A percentile compares a stretch with the other conserved stretches of the same genome.
Conservation (phyloP, 2,888 invertebrate species). For the Mesochorus sp. region DNA sequence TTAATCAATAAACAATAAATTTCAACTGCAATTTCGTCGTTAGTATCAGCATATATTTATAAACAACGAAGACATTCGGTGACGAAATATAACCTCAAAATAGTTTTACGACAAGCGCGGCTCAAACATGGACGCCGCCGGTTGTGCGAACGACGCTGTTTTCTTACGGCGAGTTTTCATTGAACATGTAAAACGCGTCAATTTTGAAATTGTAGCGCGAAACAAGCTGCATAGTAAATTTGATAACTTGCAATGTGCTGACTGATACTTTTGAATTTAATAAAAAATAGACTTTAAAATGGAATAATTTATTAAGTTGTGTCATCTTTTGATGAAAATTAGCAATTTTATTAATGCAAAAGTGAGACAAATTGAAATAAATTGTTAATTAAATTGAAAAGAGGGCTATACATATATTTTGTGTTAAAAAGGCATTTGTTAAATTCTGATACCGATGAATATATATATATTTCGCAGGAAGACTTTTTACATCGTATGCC, state of each 20-base stretch:
- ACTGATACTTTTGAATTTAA: too few relatives aligned
- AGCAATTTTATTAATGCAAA: too few relatives aligned
- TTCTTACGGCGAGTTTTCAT: neutral
- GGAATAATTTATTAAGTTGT: too few relatives aligned
- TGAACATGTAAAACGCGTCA: constrained; percentile 5
- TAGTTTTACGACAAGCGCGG: constrained; percentile 1
- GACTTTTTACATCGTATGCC: constrained; percentile 47
- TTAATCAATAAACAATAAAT: neutral
- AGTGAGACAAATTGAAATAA: too few relatives aligned
- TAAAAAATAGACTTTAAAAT: too few relatives aligned
- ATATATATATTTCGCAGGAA: constrained; percentile 47
- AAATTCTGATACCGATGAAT: neutral
- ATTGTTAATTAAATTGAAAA: too few relatives aligned
- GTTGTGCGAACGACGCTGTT: constrained; percentile 43
- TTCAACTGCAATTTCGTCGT: constrained; percentile 4
- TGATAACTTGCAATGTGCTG: too few relatives aligned
- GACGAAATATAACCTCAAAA: constrained; percentile 56
- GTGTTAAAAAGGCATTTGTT: constrained; percentile 15
- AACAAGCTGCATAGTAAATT: neutral
- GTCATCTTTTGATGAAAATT: too few relatives aligned
- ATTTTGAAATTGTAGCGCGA: neutral
- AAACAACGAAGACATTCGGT: constrained; percentile 34
- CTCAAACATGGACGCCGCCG: constrained; percentile 32
- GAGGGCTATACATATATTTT: constrained; percentile 28
- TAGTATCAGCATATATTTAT: constrained; percentile 49